Base-by-base conservation (phyloP, 2,888 invertebrate species). In the Mallateleia sp. region DNA sequence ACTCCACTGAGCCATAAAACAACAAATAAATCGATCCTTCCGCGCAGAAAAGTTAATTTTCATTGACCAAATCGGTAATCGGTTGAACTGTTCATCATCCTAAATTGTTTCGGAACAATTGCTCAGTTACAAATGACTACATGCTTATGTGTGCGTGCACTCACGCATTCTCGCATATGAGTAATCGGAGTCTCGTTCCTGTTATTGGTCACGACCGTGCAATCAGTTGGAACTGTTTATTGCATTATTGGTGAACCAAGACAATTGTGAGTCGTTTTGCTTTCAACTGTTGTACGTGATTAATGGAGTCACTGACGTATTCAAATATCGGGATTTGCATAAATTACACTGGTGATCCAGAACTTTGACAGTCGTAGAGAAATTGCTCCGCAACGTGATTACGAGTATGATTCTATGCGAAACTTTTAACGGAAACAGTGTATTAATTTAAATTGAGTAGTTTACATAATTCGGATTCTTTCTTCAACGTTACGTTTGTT, bases 401-500 rank as follows among this genome's bases (percentile, higher is more conserved):
- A 56, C 50, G 20, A 67, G 28, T n/a, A 25, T 66, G 22, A 22
- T 56, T 69, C 22, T 11, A 14, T 32, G 8, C 24, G n/a, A 58
- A 66, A 77, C 77, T 77, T 77, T 67, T 34, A 20, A 24, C 20
- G 6, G 50, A 4, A 47, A 47, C n/a, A 18, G 18, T 20, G 50
- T 60, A 78, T 78, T 67, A 47, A 67, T 78, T 67, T 50, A 58
- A 78, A 78, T 67, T 78, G 38, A 9, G 2, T 20, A 18, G 45
- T 67, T 58, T 78, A 24, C 78, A 78, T 78, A 77, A 66, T 56
- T 56, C 38, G 32, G 38, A 14, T 32, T 15, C 11, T 25, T 28
- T 38, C 52, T 64, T 8, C 38, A 28, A 64, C 15, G 9, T 38
- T 38, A 14, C 11, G 2, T 14, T 18, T 9, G 52, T 56, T 56